Evolutionary conservation across 2,113 vertebrate species (phyloP).

Genomic region (Theristicus caerulescens): DNA sequence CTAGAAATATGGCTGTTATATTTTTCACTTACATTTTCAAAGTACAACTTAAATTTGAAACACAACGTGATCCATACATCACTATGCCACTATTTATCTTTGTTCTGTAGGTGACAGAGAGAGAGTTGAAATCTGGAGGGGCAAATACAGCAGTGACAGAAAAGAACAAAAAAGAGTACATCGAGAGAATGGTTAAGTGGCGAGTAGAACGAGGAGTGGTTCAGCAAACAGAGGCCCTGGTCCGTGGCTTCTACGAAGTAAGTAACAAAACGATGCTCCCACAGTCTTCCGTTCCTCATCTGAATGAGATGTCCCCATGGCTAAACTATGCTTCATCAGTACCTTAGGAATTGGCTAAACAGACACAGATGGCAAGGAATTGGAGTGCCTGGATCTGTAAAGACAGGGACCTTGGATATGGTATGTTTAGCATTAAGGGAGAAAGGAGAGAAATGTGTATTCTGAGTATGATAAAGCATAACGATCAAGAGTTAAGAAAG

Average conservation of each 20-base stretch:
- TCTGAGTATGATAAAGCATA: background rate
- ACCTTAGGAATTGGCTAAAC: background rate
- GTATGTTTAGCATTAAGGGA: background rate
- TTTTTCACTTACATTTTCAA: background rate
- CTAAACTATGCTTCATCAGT: background rate
- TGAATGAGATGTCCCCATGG: background rate
- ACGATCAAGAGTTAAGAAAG: background rate
- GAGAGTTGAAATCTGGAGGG: conserved; percentile 94
- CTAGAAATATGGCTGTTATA: background rate
- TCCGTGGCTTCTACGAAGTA: conserved; percentile 97
- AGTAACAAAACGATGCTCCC: background rate
- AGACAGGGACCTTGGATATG: too few relatives aligned
- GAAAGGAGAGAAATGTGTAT: background rate
- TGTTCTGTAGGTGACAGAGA: conserved; percentile 88
- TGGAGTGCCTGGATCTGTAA: background rate
- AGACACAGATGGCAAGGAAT: background rate
- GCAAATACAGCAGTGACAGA: conserved; percentile 95
- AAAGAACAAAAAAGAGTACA: conserved; percentile 99
- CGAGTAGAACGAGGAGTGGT: conserved; percentile 91
- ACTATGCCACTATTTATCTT: background rate
- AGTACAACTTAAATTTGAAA: background rate
- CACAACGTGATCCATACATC: background rate
- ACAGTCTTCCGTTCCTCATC: background rate
- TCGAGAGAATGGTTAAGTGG: conserved; percentile 98
- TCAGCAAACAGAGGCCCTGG: conserved; percentile 93